These are phyloP conservation scores for Nudaria mundana DNA, from an alignment of 2,888 invertebrate species.

Conservation along the genomic window DNA sequence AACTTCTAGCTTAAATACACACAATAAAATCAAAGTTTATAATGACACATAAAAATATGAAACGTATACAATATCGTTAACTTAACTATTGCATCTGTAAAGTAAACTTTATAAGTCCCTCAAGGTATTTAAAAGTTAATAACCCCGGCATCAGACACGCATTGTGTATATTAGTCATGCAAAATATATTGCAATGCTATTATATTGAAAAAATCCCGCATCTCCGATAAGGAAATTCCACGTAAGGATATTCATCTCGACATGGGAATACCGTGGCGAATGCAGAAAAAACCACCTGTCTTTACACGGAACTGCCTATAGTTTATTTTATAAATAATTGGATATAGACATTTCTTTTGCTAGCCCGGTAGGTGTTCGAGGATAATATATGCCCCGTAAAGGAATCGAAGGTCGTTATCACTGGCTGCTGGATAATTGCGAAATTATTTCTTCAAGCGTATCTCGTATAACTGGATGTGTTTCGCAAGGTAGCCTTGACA, in stretches of 20 bases:
- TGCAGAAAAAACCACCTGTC: constrained; percentile 14
- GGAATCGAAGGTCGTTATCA: constrained; percentile 46
- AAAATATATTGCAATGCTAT: constrained; percentile 20
- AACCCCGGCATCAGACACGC: constrained; percentile 37
- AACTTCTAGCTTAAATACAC: constrained; percentile 20
- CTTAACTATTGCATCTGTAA: background rate
- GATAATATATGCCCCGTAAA: constrained; percentile 35
- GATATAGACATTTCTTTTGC: constrained; percentile 13
- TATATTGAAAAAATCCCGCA: constrained; percentile 22
- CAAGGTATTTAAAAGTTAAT: constrained; percentile 45
- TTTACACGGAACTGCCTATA: constrained; percentile 28
- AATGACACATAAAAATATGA: too few relatives aligned
- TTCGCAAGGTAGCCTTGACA: constrained; percentile 77
- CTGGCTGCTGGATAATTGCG: constrained; percentile 43
- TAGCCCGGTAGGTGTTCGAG: too few relatives aligned
- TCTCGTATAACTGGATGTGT: constrained; percentile 51
- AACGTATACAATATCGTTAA: too few relatives aligned
- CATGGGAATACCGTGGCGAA: constrained; percentile 17
- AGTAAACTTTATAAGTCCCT: constrained; percentile 11
- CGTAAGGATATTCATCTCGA: constrained; percentile 19
- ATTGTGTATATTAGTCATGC: constrained; percentile 28
- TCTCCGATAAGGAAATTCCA: constrained; percentile 13
- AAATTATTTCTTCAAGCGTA: constrained; percentile 54
- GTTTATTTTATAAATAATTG: constrained; percentile 6
- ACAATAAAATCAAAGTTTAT: constrained; percentile 7